These are phyloP conservation scores for Schizotus pectinicornis DNA, from an alignment of 2,888 invertebrate species.

Conservation along the genomic window DNA sequence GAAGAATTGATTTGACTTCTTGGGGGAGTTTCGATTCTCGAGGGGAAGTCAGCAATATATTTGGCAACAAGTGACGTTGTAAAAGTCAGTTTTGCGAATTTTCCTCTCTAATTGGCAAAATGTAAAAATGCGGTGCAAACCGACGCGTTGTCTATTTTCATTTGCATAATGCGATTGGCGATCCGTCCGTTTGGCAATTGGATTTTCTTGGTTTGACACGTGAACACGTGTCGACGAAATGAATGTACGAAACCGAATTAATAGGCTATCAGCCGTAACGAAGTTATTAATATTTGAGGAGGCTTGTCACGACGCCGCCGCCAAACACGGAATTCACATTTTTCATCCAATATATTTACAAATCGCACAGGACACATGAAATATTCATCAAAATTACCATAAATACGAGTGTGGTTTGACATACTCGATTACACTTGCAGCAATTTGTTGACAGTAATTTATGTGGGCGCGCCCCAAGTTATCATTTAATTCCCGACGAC, in stretches of 20 bases:
- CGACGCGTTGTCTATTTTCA: too few species aligned
- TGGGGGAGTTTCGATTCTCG: too few species aligned
- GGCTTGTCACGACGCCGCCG: conserved; percentile 22
- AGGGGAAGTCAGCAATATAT: too few species aligned
- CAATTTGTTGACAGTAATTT: conserved; percentile 30
- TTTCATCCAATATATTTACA: conserved; percentile 32
- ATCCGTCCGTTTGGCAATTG: neutral
- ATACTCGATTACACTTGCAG: conserved; percentile 30
- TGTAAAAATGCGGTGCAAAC: neutral
- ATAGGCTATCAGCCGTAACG: conserved; percentile 18
- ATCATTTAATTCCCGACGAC: conserved; percentile 20
- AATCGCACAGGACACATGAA: conserved; percentile 27
- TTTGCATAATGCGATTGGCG: too few species aligned
- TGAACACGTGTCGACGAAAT: too few species aligned
- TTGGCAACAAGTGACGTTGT: too few species aligned
- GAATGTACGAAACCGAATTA: conserved; percentile 15
- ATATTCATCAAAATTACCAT: conserved; percentile 32
- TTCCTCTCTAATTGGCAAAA: neutral
- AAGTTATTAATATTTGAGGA: conserved; percentile 31
- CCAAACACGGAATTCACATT: conserved; percentile 29
- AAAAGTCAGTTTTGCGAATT: too few species aligned
- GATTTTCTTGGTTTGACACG: neutral
- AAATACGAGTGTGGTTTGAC: conserved; percentile 32
- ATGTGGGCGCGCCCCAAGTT: conserved; percentile 14
- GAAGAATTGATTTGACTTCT: too few species aligned